Percentiles rank a stretch among this genome's conserved stretches.
Conservation (phyloP, 2,888 invertebrate genomes). For the Drosophila suboccidentalis region DNA sequence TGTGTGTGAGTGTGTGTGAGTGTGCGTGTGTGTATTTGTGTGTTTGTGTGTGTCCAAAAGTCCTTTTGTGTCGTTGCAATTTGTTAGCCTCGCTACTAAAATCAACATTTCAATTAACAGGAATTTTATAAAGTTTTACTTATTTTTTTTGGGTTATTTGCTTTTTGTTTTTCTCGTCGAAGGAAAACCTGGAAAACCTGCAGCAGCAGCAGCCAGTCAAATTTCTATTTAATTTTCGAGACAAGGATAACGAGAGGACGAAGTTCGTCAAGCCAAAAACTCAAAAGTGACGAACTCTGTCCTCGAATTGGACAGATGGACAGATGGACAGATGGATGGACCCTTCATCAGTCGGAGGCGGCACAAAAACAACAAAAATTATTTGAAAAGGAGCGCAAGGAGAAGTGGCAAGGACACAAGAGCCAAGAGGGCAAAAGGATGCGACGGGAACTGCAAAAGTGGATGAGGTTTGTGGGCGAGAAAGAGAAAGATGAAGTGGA, state of each 20-base stretch:
- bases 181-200: constrained; percentile 19
- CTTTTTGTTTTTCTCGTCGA: constrained; percentile 12
- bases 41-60: constrained; percentile 6
- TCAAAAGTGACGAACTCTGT: constrained; percentile 75
- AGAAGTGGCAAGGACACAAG: constrained; percentile 35
- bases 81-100: constrained; percentile 51
- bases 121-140: constrained; percentile 64
- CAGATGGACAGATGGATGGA: constrained; percentile 12
- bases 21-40: background rate
- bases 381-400: constrained; percentile 27
- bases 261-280: constrained; percentile 76
- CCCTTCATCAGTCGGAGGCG: constrained; percentile 49
- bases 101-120: constrained; percentile 75
- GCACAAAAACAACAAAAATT: constrained; percentile 53
- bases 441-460: constrained; percentile 11
- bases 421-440: constrained; percentile 40
- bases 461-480: constrained; percentile 19
- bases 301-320: constrained; percentile 11
- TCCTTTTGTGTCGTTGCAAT: constrained; percentile 30
- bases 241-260: constrained; percentile 44
- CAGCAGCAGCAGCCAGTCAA: constrained; percentile 39
- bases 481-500: constrained; percentile 24
- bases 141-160: constrained; percentile 1
- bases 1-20: background rate
- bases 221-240: constrained; percentile 56